Evolutionary conservation across 2,113 vertebrate genomes (phyloP).

Genomic region (Lophius piscatorius): DNA sequence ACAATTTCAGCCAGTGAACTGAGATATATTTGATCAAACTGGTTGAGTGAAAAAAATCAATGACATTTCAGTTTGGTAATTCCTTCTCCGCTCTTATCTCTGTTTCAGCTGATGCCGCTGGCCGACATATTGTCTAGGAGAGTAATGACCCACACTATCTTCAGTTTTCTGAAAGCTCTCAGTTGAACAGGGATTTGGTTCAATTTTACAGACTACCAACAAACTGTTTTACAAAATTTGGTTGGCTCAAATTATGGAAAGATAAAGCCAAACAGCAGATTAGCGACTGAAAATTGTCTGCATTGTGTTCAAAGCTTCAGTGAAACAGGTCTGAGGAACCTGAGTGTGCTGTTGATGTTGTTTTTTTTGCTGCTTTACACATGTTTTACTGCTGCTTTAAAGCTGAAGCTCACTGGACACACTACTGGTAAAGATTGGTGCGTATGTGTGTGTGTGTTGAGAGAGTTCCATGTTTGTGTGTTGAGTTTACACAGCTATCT

Average conservation of each 20-base stretch:
- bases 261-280: too few relatives aligned
- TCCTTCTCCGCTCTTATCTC: conserved; percentile 35
- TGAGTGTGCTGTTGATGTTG: too few relatives aligned
- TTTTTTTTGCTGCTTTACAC: too few relatives aligned
- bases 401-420: conserved; percentile 22
- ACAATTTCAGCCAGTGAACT: conserved; percentile 25
- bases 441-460: conserved; percentile 13
- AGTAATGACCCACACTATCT: too few relatives aligned
- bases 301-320: too few relatives aligned
- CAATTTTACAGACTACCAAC: background rate
- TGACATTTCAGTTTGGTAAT: conserved; percentile 36
- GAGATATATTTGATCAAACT: conserved; percentile 23
- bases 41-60: conserved; percentile 28
- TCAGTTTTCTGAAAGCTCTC: too few relatives aligned
- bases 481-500: conserved; percentile 27
- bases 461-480: conserved; percentile 13
- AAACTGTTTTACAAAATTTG: background rate
- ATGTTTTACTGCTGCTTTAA: too few relatives aligned
- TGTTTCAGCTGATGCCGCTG: conserved; percentile 47
- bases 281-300: too few relatives aligned
- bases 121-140: too few relatives aligned
- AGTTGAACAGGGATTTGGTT: conserved; percentile 19
- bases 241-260: background rate
- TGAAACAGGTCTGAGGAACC: too few relatives aligned
- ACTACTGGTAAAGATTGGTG: conserved; percentile 29